Evolutionary conservation across 2,888 invertebrate genomes (phyloP).

Genomic region (Campoletis raptor): DNA sequence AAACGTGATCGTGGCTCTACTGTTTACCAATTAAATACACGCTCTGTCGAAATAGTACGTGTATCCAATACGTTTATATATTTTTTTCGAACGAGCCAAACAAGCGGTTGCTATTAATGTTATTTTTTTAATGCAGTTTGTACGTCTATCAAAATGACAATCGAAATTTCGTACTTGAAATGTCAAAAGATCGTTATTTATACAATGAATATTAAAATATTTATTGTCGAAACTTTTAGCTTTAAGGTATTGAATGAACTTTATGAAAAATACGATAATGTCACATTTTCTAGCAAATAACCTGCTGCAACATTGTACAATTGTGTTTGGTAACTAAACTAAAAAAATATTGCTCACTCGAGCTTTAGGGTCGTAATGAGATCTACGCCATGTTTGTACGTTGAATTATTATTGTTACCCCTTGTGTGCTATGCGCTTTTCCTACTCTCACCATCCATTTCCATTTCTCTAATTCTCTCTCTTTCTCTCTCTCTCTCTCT

Average conservation of each 20-base stretch:
- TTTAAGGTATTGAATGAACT: not conserved
- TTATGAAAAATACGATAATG: not conserved
- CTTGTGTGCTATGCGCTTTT: constrained; percentile 26
- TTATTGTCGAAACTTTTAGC: not conserved
- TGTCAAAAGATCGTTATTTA: not conserved
- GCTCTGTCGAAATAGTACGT: not conserved
- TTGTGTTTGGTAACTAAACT: not conserved
- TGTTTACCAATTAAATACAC: constrained; percentile 7
- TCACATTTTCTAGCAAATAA: not conserved
- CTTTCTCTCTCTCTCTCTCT: constrained; percentile 1
- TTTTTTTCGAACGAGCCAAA: not conserved
- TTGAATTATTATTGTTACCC: constrained; percentile 57
- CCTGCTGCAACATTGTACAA: not conserved
- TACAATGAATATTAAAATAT: not conserved
- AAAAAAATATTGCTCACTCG: constrained; percentile 36
- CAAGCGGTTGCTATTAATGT: not conserved
- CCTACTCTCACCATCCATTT: not conserved
- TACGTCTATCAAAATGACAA: not conserved
- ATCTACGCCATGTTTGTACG: constrained; percentile 32
- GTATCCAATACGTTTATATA: not conserved
- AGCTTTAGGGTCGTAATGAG: constrained; percentile 53
- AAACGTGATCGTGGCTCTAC: constrained; percentile 7
- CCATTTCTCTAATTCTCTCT: not conserved
- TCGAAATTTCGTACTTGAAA: not conserved
- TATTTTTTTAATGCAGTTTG: not conserved